Evolutionary conservation across 2,113 vertebrate genomes (phyloP).

Genomic region (Rattus rattus): DNA sequence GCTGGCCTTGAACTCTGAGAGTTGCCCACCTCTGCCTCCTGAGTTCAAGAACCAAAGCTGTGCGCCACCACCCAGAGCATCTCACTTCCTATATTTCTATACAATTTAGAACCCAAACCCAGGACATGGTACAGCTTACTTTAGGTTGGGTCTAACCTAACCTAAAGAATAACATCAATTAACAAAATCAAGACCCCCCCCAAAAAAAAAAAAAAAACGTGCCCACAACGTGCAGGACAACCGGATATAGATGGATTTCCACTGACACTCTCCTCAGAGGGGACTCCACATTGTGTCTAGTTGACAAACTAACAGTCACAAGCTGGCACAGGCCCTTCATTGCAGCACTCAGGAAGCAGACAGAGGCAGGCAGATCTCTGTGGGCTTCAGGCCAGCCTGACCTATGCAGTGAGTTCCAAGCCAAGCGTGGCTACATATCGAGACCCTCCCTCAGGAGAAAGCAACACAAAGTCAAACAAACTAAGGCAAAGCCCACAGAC

Average conservation of each 20-base stretch:
- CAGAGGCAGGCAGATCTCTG: neutral
- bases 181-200: neutral
- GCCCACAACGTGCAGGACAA: neutral
- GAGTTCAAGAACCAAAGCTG: neutral
- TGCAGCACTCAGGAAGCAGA: neutral
- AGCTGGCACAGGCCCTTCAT: too few relatives aligned
- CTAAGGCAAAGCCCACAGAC: neutral
- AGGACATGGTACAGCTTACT: neutral
- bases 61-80: neutral
- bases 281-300: neutral
- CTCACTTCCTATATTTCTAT: neutral
- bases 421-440: neutral
- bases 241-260: too few relatives aligned
- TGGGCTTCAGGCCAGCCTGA: neutral
- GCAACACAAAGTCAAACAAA: neutral
- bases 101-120: neutral
- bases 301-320: neutral
- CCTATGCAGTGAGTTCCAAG: neutral
- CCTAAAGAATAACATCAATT: neutral
- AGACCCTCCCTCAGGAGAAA: neutral
- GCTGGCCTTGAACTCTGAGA: neutral
- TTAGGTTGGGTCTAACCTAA: too few relatives aligned
- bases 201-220: too few relatives aligned
- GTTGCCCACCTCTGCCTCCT: neutral
- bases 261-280: too few relatives aligned